Evolutionary conservation across 92 coral and sea anemone genomes (phyloP), one percentile per base, ranked within the genome.

Genomic region (Scolanthus callimorphus): DNA sequence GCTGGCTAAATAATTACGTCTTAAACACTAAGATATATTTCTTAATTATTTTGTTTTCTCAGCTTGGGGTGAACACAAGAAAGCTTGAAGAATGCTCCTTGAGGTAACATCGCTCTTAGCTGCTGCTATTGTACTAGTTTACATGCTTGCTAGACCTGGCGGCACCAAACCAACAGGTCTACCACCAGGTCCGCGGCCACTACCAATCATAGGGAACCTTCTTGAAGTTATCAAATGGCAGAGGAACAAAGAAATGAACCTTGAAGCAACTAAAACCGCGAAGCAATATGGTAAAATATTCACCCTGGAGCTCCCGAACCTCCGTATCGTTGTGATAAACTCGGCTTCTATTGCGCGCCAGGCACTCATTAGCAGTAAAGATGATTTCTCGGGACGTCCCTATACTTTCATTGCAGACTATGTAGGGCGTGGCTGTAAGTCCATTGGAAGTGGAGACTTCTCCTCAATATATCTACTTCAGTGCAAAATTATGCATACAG

Each of bases 321-420:
- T 54, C 49, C 70, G 64, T 8, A 60, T 61, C 29, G 68, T 57
- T 17, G 78, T 78, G 43, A 39, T 78, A 22, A 69, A 70, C 68
- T 62, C 72, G 0, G 77, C 77, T 20, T 57, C 77, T 29, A 63
- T 74, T 22, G 86, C 81, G 0, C 63, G 86, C 9, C 76, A 80
- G 23, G 86, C 81, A 1, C 54, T 80, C 22, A 69, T 72, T 34
- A 65, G 58, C 39, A n/a, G n/a, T n/a, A n/a, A n/a, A n/a, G 86
- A 80, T 20, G 86, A 72, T 30, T 73, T 72, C 54, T 55, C 86
- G 13, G 86, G 86, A 25, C 43, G 86, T 48, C 86, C 86, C 4
- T 3, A 11, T 1, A 51, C 62, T 19, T 73, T 65, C 23, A 59
- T 60, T 11, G 60, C 54, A 20, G 67, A 47, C 29, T 59, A 58